Evolutionary conservation across 2,797 vertebrate genomes (phyloP).

Genomic region (Eremophila alpestris): DNA sequence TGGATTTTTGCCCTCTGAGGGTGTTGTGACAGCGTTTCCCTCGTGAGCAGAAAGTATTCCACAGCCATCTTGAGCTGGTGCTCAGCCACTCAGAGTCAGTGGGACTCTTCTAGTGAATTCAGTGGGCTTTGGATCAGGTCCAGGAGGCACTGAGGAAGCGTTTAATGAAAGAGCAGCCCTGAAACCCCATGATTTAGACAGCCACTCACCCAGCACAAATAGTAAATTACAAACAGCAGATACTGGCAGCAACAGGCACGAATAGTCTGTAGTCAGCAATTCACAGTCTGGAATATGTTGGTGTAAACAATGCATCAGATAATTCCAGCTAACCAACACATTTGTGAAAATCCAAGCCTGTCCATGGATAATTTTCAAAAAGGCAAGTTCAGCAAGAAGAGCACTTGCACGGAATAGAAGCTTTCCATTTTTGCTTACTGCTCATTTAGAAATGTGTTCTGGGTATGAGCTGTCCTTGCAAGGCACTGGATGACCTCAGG

Average conservation of each 20-base stretch:
- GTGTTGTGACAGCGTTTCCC: not conserved
- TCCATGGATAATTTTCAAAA: slow-evolving; percentile 10
- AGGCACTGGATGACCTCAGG: not conserved
- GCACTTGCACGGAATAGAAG: not conserved
- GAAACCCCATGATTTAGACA: not conserved
- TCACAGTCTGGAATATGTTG: slow-evolving; percentile 28
- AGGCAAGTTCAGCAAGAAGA: slow-evolving; percentile 24
- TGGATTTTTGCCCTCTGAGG: not conserved
- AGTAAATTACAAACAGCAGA: slow-evolving; percentile 43
- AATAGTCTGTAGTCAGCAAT: slow-evolving; percentile 41
- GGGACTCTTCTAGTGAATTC: not conserved
- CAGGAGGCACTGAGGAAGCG: not conserved
- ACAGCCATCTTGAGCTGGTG: not conserved
- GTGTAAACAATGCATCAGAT: slow-evolving; percentile 31
- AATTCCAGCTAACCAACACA: slow-evolving; percentile 44
- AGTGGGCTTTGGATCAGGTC: not conserved
- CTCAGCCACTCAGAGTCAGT: not conserved
- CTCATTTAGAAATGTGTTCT: not conserved
- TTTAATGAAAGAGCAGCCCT: not conserved
- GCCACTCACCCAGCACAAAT: slow-evolving; percentile 25
- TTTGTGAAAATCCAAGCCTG: slow-evolving; percentile 30
- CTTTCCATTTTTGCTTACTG: not conserved
- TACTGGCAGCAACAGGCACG: slow-evolving; percentile 27
- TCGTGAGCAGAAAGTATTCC: not conserved
- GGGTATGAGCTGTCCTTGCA: not conserved